Conservation (phyloP, 2,888 invertebrate genomes). For the Crossocerus cetratus region DNA sequence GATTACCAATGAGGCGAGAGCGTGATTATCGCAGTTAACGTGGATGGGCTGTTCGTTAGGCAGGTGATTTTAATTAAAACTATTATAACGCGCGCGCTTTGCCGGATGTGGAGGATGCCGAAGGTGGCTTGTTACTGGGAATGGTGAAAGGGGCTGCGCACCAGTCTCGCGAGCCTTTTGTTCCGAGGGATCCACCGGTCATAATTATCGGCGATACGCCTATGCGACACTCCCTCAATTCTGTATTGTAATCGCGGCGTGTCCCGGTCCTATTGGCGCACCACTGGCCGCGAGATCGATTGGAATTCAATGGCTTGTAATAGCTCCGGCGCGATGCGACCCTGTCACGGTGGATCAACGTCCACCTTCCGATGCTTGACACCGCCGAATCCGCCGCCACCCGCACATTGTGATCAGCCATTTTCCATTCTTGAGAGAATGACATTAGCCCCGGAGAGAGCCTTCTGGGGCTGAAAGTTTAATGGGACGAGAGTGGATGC, state of each 20-base stretch:
- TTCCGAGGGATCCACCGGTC: slow-evolving; percentile 25
- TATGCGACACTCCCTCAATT: slow-evolving; percentile 6
- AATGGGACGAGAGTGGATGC: background rate
- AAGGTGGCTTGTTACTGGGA: background rate
- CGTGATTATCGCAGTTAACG: slow-evolving; percentile 71
- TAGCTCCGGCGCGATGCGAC: no score
- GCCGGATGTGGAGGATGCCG: background rate
- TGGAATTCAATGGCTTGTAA: no score
- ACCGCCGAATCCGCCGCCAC: no score
- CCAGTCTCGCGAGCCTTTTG: no score
- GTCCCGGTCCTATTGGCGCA: no score
- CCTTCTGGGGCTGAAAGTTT: background rate
- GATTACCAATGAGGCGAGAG: slow-evolving; percentile 71
- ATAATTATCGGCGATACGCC: slow-evolving; percentile 19
- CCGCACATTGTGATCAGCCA: no score
- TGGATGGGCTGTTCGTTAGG: slow-evolving; percentile 63
- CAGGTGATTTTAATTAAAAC: slow-evolving; percentile 72
- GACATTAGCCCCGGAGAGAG: slow-evolving; percentile 5
- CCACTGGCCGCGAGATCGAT: no score
- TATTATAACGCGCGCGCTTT: slow-evolving; percentile 58
- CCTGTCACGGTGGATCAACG: no score
- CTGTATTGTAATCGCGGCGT: no score
- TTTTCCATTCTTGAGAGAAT: slow-evolving; percentile 12
- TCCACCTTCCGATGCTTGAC: no score
- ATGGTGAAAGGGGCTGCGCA: background rate